Evolutionary conservation across 2,797 vertebrate species (phyloP), one percentile per base, ranked within the genome.

Genomic region (Esox masquinongy): DNA sequence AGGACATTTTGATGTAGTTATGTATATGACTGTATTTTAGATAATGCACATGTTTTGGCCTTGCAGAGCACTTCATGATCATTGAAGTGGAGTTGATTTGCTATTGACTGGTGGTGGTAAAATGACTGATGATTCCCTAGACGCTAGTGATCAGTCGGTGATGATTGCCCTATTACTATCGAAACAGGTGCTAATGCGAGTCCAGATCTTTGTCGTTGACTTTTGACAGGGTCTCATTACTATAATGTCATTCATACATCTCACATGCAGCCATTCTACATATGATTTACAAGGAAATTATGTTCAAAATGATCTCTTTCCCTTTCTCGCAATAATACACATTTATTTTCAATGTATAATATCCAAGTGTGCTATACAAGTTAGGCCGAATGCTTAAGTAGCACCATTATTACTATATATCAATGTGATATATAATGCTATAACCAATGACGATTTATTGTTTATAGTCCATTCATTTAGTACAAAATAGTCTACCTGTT

Each of bases 331-430:
- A 29, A 31, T 64, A 16, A 64, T 64, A 56, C 9, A 64, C 26
- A 64, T 64, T 29, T 24, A 26, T 64, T 31, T 64, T 24, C 61
- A 64, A 64, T 64, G 26, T 64, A 64, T 15, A 64, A 64, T 64
- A 24, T 64, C 19, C 53, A 56, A 17, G 17, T 51, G 50, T 51
- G 19, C 15, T 17, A 19, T 17, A 51, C 50, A 53, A 53, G 50
- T 63, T 63, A 4, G 15, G 24, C 15, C 29, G 61, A 64, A n/a
- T 22, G 61, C 14, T 64, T 26, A 15, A 24, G 14, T 63, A 14
- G 11, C 24, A 26, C 12, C 61, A 64, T 5, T 29, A 56, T 22
- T 19, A n/a, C 61, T 31, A 64, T 26, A 64, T 26, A 19, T 56
- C 3, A 26, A 24, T 15, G 22, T 64, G 24, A 11, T 64, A 14